Conservation (phyloP, 2,113 vertebrate species). For the Rattus norvegicus region GRCr8 NC_086039.1:108620001-108620500, state of each 20-base stretch:
- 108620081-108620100: background rate
- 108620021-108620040: background rate
- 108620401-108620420: conserved; percentile 54
- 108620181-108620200: background rate
- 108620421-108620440: conserved; percentile 50
- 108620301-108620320: conserved; percentile 21
- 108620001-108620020: background rate
- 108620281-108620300: conserved; percentile 58
- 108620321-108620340: conserved; percentile 47
- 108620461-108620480: conserved; percentile 48
- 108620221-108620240: conserved; percentile 26
- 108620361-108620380: conserved; percentile 15
- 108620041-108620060: background rate
- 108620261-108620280: conserved; percentile 47
- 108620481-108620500: conserved; percentile 7
- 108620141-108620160: background rate
- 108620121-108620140: background rate
- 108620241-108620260: conserved; percentile 50
- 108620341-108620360: conserved; percentile 23
- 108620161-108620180: background rate
- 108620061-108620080: background rate
- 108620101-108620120: background rate
- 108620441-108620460: conserved; percentile 57
- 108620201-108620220: conserved; percentile 31
- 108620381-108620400: conserved; percentile 38